Conservation (phyloP, 2,797 vertebrate species). For the Acanthopagrus latus region DNA sequence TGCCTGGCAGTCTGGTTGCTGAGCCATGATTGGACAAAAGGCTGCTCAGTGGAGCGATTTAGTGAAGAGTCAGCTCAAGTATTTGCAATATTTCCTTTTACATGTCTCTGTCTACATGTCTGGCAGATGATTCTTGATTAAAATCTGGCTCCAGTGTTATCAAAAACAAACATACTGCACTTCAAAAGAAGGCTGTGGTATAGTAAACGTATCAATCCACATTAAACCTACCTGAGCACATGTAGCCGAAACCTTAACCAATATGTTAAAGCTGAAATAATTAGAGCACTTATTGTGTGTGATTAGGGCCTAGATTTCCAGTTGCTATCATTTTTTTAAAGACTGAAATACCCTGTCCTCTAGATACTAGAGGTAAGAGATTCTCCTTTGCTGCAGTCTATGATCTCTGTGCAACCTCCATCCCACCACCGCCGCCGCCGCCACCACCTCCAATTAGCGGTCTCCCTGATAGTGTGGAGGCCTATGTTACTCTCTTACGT, state of each 20-base stretch:
- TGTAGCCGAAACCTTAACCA: conserved; percentile 11
- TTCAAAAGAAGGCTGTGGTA: not conserved
- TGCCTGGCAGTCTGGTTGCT: not conserved
- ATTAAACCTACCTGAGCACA: not conserved
- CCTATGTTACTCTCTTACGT: conserved; percentile 7
- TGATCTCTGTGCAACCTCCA: conserved; percentile 24
- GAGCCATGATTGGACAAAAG: not conserved
- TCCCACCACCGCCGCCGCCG: not conserved
- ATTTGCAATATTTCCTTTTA: too few species aligned
- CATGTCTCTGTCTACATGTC: not conserved
- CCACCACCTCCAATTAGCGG: conserved; percentile 51
- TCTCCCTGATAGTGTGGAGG: conserved; percentile 31
- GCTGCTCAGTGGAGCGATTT: not conserved
- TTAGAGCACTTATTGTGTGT: conserved; percentile 3
- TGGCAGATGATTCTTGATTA: not conserved
- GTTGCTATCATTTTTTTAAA: conserved; percentile 3
- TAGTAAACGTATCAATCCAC: not conserved
- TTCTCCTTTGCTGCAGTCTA: conserved; percentile 24
- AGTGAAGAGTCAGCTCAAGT: not conserved
- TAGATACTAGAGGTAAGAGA: conserved; percentile 10
- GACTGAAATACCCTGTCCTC: conserved; percentile 11
- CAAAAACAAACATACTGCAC: not conserved
- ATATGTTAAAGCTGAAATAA: not conserved
- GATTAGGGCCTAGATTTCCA: conserved; percentile 2
- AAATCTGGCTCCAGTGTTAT: not conserved